A percentile compares a stretch with the other conserved stretches of the same genome.
Evolutionary conservation across 1,140 invertebrate genomes (phyloP).

Genomic region (Aphaenogaster ashmeadi): DNA sequence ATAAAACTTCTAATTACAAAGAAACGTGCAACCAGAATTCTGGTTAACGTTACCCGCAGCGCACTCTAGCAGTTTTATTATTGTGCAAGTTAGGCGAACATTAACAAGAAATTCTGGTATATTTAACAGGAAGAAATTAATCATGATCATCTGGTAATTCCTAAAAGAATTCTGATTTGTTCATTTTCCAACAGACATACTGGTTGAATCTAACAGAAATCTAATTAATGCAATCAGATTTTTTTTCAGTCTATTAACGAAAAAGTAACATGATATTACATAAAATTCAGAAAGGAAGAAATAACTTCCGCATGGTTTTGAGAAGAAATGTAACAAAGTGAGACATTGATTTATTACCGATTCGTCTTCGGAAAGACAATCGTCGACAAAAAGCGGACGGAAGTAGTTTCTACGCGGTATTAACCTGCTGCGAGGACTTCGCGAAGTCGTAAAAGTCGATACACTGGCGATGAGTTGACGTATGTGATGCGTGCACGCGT

Average conservation of each 20-base stretch:
- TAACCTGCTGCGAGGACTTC: conserved; percentile 50
- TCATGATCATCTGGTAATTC: too few species aligned
- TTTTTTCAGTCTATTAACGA: neutral
- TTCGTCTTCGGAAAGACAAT: conserved; percentile 33
- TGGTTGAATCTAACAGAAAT: too few species aligned
- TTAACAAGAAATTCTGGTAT: too few species aligned
- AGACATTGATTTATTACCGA: conserved; percentile 54
- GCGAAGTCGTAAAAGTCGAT: conserved; percentile 52
- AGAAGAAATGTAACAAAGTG: neutral
- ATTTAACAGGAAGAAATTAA: too few species aligned
- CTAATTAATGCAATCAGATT: too few species aligned
- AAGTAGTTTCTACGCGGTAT: conserved; percentile 53
- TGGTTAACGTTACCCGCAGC: too few species aligned
- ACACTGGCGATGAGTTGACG: conserved; percentile 24
- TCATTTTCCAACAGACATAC: too few species aligned
- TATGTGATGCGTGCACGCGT: conserved; percentile 15
- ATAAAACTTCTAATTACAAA: too few species aligned
- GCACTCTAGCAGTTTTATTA: too few species aligned
- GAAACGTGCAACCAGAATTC: too few species aligned
- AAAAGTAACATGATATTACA: neutral
- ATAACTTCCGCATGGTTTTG: neutral
- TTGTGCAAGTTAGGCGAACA: too few species aligned
- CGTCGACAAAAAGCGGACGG: conserved; percentile 35
- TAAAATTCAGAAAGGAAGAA: neutral
- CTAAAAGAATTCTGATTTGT: too few species aligned